Conservation (phyloP, 2,888 invertebrate species). For the Abrostola tripartita region DNA sequence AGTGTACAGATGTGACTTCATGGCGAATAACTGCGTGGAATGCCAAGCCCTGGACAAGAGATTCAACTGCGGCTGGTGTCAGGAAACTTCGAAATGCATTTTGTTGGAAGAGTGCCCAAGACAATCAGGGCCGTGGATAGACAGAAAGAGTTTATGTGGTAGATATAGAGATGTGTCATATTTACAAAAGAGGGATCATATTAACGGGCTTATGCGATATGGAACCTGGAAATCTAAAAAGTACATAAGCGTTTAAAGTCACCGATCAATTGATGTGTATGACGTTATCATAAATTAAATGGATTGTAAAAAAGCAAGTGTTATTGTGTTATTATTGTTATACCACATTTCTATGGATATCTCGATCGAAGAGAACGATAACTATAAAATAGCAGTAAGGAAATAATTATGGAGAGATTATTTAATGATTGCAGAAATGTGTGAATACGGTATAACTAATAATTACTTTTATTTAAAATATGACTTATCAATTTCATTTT, state of each 20-base stretch:
- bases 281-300: background rate
- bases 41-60: constrained; percentile 56
- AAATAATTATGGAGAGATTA: no score
- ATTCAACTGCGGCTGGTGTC: constrained; percentile 63
- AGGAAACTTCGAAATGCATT: constrained; percentile 48
- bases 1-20: constrained; percentile 58
- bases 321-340: background rate
- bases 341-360: background rate
- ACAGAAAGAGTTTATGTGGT: constrained; percentile 25
- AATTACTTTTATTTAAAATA: no score
- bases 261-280: background rate
- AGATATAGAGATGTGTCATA: background rate
- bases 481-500: no score
- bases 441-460: no score
- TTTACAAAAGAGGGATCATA: background rate
- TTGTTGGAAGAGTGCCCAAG: constrained; percentile 60
- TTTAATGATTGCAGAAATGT: no score
- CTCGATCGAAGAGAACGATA: no score
- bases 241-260: background rate
- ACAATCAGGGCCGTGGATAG: constrained; percentile 26
- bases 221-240: background rate
- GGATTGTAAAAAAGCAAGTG: background rate
- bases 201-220: background rate
- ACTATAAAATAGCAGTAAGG: no score
- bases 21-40: constrained; percentile 51